phyloP scores from a whole-genome alignment of 37 sponge, comb jelly and placozoan genomes.

The Eunapius fragilis region DNA sequence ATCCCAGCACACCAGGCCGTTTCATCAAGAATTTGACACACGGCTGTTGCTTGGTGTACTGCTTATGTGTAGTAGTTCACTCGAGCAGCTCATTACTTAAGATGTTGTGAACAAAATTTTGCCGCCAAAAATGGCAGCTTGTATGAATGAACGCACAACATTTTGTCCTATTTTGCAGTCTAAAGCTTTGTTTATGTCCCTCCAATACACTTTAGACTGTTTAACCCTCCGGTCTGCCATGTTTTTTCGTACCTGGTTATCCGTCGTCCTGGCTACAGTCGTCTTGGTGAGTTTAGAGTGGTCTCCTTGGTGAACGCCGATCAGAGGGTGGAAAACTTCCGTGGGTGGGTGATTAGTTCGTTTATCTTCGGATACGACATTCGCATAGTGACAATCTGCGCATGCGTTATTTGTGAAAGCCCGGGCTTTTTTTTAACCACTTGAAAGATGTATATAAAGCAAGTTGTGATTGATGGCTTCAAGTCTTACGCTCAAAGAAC shows the following conservation, averaged over 20 bases:
- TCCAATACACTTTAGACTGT: neutral
- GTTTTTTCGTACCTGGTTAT: constrained; percentile 58
- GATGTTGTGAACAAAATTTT: neutral
- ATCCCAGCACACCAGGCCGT: neutral
- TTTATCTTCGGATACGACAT: constrained; percentile 27
- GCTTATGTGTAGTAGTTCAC: neutral
- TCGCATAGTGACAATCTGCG: constrained; percentile 24
- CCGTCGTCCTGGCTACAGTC: constrained; percentile 89
- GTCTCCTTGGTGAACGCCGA: constrained; percentile 67
- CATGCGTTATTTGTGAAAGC: constrained; percentile 55
- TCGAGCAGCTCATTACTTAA: neutral
- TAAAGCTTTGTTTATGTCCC: neutral
- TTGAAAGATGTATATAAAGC: constrained; percentile 86
- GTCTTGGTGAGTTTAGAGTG: constrained; percentile 67
- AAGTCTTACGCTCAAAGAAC: constrained; percentile 98
- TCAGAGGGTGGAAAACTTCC: constrained; percentile 26
- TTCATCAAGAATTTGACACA: neutral
- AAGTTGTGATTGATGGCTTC: constrained; percentile 97
- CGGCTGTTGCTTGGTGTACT: neutral
- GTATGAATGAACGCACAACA: neutral
- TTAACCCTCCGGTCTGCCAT: constrained; percentile 24
- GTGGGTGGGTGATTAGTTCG: constrained; percentile 23
- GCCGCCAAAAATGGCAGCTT: neutral
- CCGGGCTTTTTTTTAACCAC: constrained; percentile 11
- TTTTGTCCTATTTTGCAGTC: neutral